Percentiles rank a stretch among this genome's conserved stretches.
phyloP scores from a whole-genome alignment of 2,888 invertebrate species.

The Stomorhina lunata region DNA sequence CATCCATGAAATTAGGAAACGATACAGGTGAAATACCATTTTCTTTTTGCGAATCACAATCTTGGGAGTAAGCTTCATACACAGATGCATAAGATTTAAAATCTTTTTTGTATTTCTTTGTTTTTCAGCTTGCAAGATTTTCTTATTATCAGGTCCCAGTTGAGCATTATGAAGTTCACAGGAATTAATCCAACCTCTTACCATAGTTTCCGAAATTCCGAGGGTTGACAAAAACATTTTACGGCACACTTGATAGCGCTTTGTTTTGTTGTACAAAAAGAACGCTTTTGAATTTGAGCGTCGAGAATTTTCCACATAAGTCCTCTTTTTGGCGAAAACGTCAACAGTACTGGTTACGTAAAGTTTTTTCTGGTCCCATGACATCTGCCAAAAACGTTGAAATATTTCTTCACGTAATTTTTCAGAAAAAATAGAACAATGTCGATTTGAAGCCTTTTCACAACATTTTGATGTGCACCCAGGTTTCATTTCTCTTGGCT shows the following conservation, averaged over 20 bases:
- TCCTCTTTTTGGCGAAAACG: conserved; percentile 1
- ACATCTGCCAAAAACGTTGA: conserved; percentile 46
- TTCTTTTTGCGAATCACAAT: conserved; percentile 21
- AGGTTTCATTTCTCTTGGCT: conserved; percentile 33
- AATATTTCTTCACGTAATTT: conserved; percentile 41
- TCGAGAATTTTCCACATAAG: conserved; percentile 15
- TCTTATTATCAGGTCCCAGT: conserved; percentile 9
- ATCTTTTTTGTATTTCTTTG: conserved; percentile 11
- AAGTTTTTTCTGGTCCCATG: conserved; percentile 32
- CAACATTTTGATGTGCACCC: conserved; percentile 32
- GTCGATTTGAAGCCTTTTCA: conserved; percentile 15
- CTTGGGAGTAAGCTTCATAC: conserved; percentile 10
- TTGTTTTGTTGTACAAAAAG: conserved; percentile 12
- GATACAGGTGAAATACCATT: conserved; percentile 15
- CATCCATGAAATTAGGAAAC: not conserved
- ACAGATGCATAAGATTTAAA: conserved; percentile 1
- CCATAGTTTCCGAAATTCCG: conserved; percentile 23
- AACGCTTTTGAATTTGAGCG: not conserved
- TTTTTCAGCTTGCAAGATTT: conserved; percentile 8
- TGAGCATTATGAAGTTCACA: conserved; percentile 8
- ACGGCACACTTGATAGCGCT: conserved; percentile 22
- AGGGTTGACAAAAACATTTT: conserved; percentile 28
- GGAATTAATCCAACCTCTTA: conserved; percentile 8
- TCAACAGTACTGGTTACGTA: conserved; percentile 21
- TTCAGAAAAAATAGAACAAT: conserved; percentile 42